A percentile compares a stretch with the other conserved stretches of the same genome.
phyloP scores from a whole-genome alignment of 2,888 invertebrate species.

The Morpho helenor region DNA sequence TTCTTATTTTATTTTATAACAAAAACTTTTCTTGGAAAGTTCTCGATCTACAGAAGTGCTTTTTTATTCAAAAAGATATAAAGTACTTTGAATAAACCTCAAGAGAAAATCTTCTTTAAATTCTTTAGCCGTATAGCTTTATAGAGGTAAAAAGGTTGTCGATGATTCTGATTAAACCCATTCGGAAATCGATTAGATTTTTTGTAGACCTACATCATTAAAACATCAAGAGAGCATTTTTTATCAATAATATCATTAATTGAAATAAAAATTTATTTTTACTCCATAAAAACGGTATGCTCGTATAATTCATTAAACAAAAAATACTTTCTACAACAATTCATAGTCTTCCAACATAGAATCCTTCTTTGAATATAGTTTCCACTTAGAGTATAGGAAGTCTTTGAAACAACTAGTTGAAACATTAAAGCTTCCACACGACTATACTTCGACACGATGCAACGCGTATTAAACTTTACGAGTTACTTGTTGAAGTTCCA shows the following conservation, averaged over 20 bases:
- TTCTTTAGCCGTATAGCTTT: too few species aligned
- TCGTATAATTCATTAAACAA: too few species aligned
- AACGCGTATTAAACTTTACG: conserved; percentile 28
- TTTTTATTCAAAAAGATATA: conserved; percentile 5
- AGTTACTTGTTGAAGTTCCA: conserved; percentile 28
- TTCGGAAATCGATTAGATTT: too few species aligned
- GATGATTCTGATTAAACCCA: too few species aligned
- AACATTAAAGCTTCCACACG: conserved; percentile 25
- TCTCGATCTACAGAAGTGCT: neutral
- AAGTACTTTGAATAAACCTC: conserved; percentile 3
- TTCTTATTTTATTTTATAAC: conserved; percentile 12
- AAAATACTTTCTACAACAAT: too few species aligned
- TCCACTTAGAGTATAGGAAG: conserved; percentile 14
- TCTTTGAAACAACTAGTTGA: conserved; percentile 26
- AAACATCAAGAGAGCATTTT: too few species aligned
- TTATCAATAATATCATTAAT: too few species aligned
- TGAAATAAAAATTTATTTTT: too few species aligned
- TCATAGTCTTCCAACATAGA: conserved; percentile 8
- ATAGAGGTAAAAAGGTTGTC: too few species aligned
- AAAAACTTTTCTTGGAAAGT: conserved; percentile 1
- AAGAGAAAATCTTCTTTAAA: neutral
- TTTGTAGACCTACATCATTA: too few species aligned
- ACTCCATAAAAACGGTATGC: too few species aligned
- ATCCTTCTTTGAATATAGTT: conserved; percentile 4
- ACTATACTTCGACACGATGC: conserved; percentile 28